phyloP scores from a whole-genome alignment of 2,888 invertebrate genomes.

The Euproctis similis region DNA sequence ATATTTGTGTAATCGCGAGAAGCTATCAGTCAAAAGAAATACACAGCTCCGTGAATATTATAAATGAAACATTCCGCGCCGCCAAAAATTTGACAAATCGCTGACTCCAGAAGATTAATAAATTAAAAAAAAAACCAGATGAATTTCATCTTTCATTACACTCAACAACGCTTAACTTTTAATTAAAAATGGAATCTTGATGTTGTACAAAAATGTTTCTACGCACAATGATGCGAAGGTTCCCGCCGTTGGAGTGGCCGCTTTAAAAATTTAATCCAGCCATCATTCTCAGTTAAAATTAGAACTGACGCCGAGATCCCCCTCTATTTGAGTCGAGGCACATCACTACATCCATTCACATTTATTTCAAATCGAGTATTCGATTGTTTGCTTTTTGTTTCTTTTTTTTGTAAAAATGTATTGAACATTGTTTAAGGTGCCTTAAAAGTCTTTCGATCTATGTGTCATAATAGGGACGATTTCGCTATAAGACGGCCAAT shows the following conservation, averaged over 20 bases:
- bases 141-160: slow-evolving; percentile 3
- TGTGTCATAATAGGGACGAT: no score
- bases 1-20: no score
- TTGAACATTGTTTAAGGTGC: no score
- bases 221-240: slow-evolving; percentile 16
- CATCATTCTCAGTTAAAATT: slow-evolving; percentile 23
- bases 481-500: no score
- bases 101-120: no score
- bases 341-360: slow-evolving; percentile 19
- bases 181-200: slow-evolving; percentile 14
- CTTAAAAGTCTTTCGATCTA: no score
- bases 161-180: slow-evolving; percentile 12
- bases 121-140: no score
- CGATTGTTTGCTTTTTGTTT: slow-evolving; percentile 8
- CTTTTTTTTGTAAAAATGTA: no score
- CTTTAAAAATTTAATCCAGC: slow-evolving; percentile 23
- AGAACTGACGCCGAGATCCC: slow-evolving; percentile 14
- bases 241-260: slow-evolving; percentile 12
- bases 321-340: slow-evolving; percentile 16
- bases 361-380: slow-evolving; percentile 16
- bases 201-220: slow-evolving; percentile 13
- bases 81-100: no score
- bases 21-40: no score
- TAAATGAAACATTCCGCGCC: no score
- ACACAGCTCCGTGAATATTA: no score